Evolutionary conservation across 2,888 invertebrate species (phyloP), one percentile per base, ranked within the genome.

Genomic region (Germaria angustata): DNA sequence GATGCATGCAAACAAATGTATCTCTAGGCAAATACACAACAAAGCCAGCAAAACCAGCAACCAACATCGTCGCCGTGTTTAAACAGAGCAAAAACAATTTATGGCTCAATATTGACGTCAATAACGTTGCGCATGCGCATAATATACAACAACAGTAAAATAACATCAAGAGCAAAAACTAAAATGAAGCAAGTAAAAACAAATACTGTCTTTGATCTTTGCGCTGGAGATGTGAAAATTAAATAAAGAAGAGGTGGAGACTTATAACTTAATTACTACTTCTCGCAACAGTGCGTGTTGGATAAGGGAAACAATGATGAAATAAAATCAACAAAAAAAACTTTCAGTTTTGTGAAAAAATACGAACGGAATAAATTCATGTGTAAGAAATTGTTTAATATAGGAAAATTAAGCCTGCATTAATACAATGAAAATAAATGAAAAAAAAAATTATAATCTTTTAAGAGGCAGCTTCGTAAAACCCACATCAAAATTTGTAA

Each of bases 81-180:
- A 28, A 28, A 28, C 55, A 66, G 22, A 57, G 39, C 57, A 65
- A 32, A 32, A 59, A 76, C 75, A 76, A 82, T 82, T 79, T 79
- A 82, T 82, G 79, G 75, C 55, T 82, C 75, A 80, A 79, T 82
- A 82, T 79, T 79, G 59, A 82, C 75, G 79, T 76, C 82, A 79
- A 76, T 79, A 82, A 46, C 44, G 77, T 84, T 82, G 84, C 77
- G 82, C 84, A 80, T 82, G 84, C 71, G 80, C 84, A 82, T 77
- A 81, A 68, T 66, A 77, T 22, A 51, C n/a, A 57, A 28, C 22
- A 49, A 39, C 59, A 22, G 7, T 9, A 4, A 57, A 20, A 3
- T 6, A 44, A 51, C 32, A 53, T 44, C 20, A 28, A 17, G 39
- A 39, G 20, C 49, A 57, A 57, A 55, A 76, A 59, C 20, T 39